Percentiles rank a stretch among this genome's conserved stretches.
Conservation (phyloP, 2,888 invertebrate genomes). For the Allolobophora icterica region DNA sequence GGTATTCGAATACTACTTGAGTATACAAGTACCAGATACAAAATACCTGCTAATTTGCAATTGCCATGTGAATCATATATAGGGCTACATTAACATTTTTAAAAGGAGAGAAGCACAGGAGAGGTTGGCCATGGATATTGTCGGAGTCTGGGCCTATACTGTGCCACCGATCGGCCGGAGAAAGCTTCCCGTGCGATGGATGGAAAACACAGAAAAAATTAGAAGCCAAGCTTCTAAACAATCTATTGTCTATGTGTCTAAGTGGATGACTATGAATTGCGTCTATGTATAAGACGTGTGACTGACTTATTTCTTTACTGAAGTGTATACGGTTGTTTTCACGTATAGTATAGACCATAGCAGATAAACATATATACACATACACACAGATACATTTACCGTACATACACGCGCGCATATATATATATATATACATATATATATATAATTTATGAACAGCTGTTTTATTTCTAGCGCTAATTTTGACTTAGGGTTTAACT, state of each 20-base stretch:
- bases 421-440: too few species aligned
- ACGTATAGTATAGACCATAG: background rate
- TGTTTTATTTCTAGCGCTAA: background rate
- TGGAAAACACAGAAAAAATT: background rate
- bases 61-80: too few species aligned
- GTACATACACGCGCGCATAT: background rate
- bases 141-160: background rate
- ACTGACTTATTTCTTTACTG: background rate
- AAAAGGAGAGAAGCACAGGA: background rate
- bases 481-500: background rate
- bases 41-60: too few species aligned
- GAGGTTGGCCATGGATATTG: background rate
- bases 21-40: too few species aligned
- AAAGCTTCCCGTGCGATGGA: background rate
- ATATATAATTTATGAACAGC: too few species aligned
- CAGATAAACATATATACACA: background rate
- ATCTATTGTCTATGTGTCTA: background rate
- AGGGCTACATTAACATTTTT: background rate
- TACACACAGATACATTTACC: background rate
- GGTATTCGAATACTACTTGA: too few species aligned
- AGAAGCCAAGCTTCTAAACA: background rate
- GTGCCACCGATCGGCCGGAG: too few species aligned
- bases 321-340: constrained; percentile 9
- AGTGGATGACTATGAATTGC: background rate
- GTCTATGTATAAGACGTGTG: background rate